Conservation (phyloP, 2,797 vertebrate genomes). For the Botia almorhae region DNA sequence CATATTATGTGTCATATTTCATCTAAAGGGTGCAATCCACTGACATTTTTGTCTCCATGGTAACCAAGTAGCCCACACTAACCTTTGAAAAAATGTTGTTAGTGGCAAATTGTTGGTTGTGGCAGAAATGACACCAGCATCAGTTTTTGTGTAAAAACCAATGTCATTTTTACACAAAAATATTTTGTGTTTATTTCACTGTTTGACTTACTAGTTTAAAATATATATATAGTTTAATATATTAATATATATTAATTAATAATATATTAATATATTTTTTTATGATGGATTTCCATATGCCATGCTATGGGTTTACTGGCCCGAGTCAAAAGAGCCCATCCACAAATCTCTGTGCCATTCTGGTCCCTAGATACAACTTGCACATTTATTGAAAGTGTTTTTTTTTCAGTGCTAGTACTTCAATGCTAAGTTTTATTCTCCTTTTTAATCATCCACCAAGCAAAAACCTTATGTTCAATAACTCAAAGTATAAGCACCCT, state of each 20-base stretch:
- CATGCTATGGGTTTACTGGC: too few relatives aligned
- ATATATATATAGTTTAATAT: too few relatives aligned
- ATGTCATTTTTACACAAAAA: too few relatives aligned
- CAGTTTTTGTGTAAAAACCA: neutral
- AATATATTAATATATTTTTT: too few relatives aligned
- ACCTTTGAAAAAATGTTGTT: neutral
- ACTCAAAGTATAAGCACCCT: neutral
- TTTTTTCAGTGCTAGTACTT: neutral
- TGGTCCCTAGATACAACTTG: neutral
- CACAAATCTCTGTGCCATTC: neutral
- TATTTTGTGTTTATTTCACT: too few relatives aligned
- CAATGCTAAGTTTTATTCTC: neutral
- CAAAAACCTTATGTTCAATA: neutral
- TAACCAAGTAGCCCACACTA: neutral
- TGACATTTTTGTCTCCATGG: neutral
- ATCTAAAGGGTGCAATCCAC: neutral
- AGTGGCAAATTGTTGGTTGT: too few relatives aligned
- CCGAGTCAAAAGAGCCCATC: neutral
- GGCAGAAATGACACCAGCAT: neutral
- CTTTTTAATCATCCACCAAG: neutral
- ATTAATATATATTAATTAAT: too few relatives aligned
- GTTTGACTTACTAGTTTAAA: too few relatives aligned
- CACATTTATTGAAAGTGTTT: too few relatives aligned
- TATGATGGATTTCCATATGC: too few relatives aligned
- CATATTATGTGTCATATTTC: neutral